Conservation (phyloP, 2,113 vertebrate genomes). For the Mionectes macconnelli region DNA sequence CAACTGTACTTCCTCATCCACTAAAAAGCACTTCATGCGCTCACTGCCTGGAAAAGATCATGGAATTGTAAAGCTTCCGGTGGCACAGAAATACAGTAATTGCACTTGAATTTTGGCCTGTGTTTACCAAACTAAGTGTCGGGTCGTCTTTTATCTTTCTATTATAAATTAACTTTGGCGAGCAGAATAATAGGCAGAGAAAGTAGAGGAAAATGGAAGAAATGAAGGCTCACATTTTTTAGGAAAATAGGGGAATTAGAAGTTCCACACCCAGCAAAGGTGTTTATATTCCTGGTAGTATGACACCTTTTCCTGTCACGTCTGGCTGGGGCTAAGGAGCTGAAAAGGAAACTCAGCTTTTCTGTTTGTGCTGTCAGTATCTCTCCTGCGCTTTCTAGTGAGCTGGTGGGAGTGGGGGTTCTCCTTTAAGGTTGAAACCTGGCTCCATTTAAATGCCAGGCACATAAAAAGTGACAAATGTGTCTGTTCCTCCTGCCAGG, state of each 20-base stretch:
- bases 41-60: neutral
- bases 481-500: neutral
- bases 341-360: neutral
- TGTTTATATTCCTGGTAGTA: neutral
- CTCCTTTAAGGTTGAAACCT: neutral
- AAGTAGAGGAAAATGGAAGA: neutral
- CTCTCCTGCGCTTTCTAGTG: neutral
- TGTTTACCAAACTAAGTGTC: neutral
- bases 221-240: fast-evolving
- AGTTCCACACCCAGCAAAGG: neutral
- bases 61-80: neutral
- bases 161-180: neutral
- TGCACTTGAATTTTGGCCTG: neutral
- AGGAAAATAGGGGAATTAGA: neutral
- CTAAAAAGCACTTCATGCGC: neutral
- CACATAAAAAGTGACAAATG: neutral
- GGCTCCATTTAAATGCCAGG: neutral
- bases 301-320: fast-evolving
- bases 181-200: neutral
- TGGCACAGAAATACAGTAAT: neutral
- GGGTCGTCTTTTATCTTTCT: neutral
- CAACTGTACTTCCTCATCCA: neutral
- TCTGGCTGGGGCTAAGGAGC: neutral
- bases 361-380: neutral
- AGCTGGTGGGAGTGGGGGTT: neutral